Base-by-base conservation (phyloP, 2,888 invertebrate genomes). In the Notodonta dromedarius region DNA sequence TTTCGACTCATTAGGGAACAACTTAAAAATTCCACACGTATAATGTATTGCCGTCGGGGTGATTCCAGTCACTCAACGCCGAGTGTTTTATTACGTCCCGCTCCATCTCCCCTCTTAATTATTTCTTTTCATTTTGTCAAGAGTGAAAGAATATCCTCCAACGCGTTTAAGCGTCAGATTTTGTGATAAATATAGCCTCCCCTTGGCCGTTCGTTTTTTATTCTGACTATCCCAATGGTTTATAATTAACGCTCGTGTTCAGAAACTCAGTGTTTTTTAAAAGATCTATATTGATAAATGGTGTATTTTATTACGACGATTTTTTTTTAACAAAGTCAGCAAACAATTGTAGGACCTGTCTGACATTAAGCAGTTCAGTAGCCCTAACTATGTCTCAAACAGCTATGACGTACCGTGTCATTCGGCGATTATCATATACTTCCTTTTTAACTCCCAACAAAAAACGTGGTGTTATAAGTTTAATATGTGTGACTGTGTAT, bases 71-170 rank as follows among this genome's bases (percentile, higher is more conserved):
- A 87, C 79, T 90, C 91, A 85, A 78, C 87, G 79, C 71, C 39
- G 76, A 85, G 89, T 91, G 85, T 91, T 91, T 92, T 91, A 91
- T 91, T 91, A 89, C 90, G 78, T 80, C 74, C 70, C 81, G 88
- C 83, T 78, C 82, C 90, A 86, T 77, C 87, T 90, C 89, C 74
- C 83, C 80, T 85, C 86, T 88, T 91, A 91, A 92, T 92, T 92
- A 92, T 91, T 90, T 88, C 82, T 86, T 84, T 87, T 85, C 83
- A 82, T 89, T 90, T 84, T 82, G 82, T 83, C 74, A 77, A 79
- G 72, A 81, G 67, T 76, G 80, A 87, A 88, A 89, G 87, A 87
- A 83, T 71, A 71, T 69, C 75, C 74, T 40, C 55, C 73, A 67
- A 78, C 83, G 81, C 84, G 83, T 82, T 85, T 80, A 82, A 84